Conservation (phyloP, 2,888 invertebrate species). For the Caenorhabditis sp. region DNA sequence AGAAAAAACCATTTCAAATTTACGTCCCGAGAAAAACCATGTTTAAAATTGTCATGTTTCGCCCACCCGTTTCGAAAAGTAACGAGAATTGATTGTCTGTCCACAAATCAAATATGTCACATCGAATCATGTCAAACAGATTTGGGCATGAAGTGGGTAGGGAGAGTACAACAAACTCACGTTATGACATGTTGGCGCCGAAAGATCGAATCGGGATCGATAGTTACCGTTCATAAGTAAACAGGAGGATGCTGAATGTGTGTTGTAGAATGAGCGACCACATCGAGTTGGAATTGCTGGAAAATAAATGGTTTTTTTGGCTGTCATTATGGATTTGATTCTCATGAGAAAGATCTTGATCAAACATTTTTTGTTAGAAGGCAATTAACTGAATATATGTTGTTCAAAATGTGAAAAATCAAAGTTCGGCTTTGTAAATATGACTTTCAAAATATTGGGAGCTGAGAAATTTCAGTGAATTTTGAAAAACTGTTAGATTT, state of each 20-base stretch:
- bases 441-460: no score
- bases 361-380: no score
- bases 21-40: background rate
- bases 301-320: slow-evolving; percentile 12
- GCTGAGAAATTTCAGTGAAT: no score
- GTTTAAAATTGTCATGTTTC: no score
- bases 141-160: no score
- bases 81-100: background rate
- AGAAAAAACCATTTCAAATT: slow-evolving; percentile 5
- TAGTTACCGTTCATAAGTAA: slow-evolving; percentile 59
- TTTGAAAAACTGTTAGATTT: no score
- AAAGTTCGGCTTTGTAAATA: no score
- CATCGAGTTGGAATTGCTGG: slow-evolving; percentile 32
- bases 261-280: slow-evolving; percentile 11
- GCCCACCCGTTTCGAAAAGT: slow-evolving; percentile 13
- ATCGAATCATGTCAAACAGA: background rate
- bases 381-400: no score
- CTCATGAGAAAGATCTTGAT: no score
- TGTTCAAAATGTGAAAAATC: no score
- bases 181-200: slow-evolving; percentile 54
- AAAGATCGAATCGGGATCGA: slow-evolving; percentile 52
- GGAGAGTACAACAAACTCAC: no score
- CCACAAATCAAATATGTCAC: background rate
- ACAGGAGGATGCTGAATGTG: slow-evolving; percentile 30
- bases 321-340: no score